Evolutionary conservation across 2,113 vertebrate genomes (phyloP).

Genomic region (Anhinga rufa): DNA sequence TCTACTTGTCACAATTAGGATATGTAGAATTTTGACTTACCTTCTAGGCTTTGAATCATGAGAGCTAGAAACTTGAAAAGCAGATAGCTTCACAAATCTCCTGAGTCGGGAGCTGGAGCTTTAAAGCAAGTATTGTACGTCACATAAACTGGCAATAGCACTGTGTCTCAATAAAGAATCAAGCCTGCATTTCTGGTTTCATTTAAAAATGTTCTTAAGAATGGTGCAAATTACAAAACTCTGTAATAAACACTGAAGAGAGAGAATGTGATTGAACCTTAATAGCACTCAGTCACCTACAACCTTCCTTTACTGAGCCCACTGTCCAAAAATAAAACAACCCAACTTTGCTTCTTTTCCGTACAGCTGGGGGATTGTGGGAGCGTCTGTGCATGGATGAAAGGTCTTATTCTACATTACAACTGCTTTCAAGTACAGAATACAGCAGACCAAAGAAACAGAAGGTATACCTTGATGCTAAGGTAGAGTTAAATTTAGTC

Average conservation of each 20-base stretch:
- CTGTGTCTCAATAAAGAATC: not conserved
- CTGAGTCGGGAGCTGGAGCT: not conserved
- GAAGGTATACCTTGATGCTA: not conserved
- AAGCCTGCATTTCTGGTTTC: not conserved
- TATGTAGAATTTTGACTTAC: not conserved
- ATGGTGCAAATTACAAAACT: not conserved
- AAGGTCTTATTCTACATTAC: not conserved
- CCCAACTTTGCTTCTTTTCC: not conserved
- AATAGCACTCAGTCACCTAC: not conserved
- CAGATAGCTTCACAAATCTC: not conserved
- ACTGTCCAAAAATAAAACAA: not conserved
- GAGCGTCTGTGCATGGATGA: rapidly evolving
- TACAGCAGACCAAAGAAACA: not conserved
- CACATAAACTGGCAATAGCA: not conserved
- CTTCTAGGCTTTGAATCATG: not conserved
- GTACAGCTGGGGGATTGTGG: not conserved
- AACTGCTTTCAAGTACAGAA: not conserved
- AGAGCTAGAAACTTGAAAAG: not conserved
- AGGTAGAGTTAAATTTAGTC: not conserved
- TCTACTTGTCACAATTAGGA: not conserved
- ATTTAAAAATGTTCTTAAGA: not conserved
- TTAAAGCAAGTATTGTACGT: not conserved
- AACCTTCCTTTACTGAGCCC: not conserved
- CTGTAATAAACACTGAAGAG: not conserved
- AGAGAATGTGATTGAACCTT: not conserved